phyloP scores from a whole-genome alignment of 1,140 invertebrate species.

The Ctenoplectra terminalis region DNA sequence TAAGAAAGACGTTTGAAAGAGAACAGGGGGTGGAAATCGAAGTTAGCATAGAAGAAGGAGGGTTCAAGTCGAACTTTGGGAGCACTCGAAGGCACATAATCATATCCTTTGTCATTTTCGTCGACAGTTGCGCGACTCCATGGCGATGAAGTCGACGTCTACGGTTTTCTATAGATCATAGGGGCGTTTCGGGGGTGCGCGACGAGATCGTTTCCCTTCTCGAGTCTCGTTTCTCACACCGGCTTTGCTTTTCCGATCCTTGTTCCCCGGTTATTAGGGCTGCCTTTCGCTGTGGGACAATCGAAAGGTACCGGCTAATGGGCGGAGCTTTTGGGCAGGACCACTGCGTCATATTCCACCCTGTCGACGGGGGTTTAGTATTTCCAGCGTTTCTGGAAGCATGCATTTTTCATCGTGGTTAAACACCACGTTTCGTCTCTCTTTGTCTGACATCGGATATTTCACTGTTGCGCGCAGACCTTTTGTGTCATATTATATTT shows the following conservation, averaged over 20 bases:
- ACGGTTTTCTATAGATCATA: constrained; percentile 64
- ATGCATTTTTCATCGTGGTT: constrained; percentile 10
- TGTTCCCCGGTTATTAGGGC: constrained; percentile 68
- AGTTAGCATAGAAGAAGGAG: background rate
- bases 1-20: background rate
- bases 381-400: constrained; percentile 52
- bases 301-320: constrained; percentile 72
- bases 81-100: constrained; percentile 50
- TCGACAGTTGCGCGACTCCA: constrained; percentile 65
- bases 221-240: constrained; percentile 60
- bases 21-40: constrained; percentile 42
- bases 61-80: constrained; percentile 21
- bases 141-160: constrained; percentile 49
- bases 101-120: constrained; percentile 61
- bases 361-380: constrained; percentile 25
- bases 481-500: no score
- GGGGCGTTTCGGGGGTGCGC: constrained; percentile 63
- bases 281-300: constrained; percentile 75
- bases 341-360: constrained; percentile 50
- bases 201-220: constrained; percentile 61
- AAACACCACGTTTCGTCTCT: background rate
- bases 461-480: background rate
- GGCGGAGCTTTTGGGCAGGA: constrained; percentile 70
- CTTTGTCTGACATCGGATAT: background rate
- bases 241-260: constrained; percentile 60